Evolutionary conservation across 2,888 invertebrate genomes (phyloP).

Genomic region (Microctonus brassicae): DNA sequence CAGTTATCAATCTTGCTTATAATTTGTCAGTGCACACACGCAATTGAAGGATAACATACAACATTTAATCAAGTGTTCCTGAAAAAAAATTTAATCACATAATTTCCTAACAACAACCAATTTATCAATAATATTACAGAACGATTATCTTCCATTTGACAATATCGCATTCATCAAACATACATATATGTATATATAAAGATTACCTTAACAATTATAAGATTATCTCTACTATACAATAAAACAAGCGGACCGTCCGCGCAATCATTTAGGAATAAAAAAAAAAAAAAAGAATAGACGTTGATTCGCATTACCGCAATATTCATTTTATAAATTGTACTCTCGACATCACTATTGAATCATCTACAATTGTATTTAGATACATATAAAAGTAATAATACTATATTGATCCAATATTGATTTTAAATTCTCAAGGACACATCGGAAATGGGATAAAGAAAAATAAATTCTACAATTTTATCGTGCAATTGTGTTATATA

Average conservation of each 20-base stretch:
- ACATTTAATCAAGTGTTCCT: not conserved
- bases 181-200: not conserved
- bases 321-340: slow-evolving; percentile 6
- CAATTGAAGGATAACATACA: not conserved
- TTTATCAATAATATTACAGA: slow-evolving; percentile 18
- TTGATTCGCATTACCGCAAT: not conserved
- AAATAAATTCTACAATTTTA: slow-evolving; percentile 16
- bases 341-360: slow-evolving; percentile 8
- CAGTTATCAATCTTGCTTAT: not conserved
- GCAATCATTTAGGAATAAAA: slow-evolving; percentile 14
- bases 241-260: not conserved
- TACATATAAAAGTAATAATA: slow-evolving; percentile 63
- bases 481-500: not conserved
- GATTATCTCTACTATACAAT: slow-evolving; percentile 20
- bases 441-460: slow-evolving; percentile 3
- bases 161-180: not conserved
- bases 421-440: slow-evolving; percentile 13
- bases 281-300: slow-evolving; percentile 14
- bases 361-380: slow-evolving; percentile 25
- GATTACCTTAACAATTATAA: not conserved
- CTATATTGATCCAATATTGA: slow-evolving; percentile 52
- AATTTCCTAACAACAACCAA: slow-evolving; percentile 6
- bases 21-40: not conserved
- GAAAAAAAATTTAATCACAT: slow-evolving; percentile 8
- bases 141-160: not conserved